Percentiles rank a stretch among this genome's conserved stretches.
These are phyloP conservation scores for Fragum fragum DNA, from an alignment of 2,888 invertebrate species.

Conservation along the genomic window DNA sequence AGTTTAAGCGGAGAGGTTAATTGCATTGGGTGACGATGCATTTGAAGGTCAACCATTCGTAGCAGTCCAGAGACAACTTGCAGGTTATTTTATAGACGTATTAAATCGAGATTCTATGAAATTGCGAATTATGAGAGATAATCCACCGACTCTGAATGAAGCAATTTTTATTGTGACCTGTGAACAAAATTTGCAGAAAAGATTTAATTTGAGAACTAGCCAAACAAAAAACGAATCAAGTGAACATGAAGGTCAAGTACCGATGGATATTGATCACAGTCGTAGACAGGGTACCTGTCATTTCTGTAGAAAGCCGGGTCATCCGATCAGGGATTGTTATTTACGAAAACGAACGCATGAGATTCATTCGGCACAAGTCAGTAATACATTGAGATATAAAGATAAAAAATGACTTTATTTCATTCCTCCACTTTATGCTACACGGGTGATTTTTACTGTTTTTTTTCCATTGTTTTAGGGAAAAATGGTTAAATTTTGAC, in stretches of 20 bases:
- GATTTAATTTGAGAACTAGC: conserved; percentile 40
- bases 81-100: conserved; percentile 37
- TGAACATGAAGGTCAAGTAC: conserved; percentile 1
- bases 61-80: conserved; percentile 25
- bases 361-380: too few species aligned
- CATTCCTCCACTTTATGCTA: too few species aligned
- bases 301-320: conserved; percentile 21
- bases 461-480: too few species aligned
- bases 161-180: conserved; percentile 28
- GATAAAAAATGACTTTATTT: too few species aligned
- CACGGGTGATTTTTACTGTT: too few species aligned
- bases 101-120: conserved; percentile 32
- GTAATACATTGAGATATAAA: too few species aligned
- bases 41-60: conserved; percentile 27
- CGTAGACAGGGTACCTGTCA: conserved; percentile 18
- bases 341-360: too few species aligned
- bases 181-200: conserved; percentile 45
- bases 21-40: conserved; percentile 39
- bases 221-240: neutral
- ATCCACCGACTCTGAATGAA: conserved; percentile 27
- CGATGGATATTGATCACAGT: conserved; percentile 43
- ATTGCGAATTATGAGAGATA: conserved; percentile 40
- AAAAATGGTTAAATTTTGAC: too few species aligned
- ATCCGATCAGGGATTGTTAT: conserved; percentile 18
- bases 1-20: conserved; percentile 35